Base-by-base conservation (phyloP, 2,888 invertebrate genomes). In the Trichopria drosophilae region DNA sequence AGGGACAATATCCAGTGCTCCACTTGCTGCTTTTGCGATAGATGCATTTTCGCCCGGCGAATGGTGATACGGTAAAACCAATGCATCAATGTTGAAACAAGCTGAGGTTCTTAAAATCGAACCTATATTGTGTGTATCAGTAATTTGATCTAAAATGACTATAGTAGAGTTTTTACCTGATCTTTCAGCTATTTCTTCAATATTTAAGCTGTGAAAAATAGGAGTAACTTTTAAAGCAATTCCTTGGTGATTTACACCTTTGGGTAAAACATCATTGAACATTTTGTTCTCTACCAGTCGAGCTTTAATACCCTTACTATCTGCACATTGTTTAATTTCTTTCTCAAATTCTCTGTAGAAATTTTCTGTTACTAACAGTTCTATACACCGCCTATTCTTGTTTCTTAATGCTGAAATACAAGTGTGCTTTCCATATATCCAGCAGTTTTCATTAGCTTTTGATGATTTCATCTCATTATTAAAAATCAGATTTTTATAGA, bases 11-110 rank as follows among this genome's bases (percentile, higher is more conserved):
- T 46, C 46, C n/a, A 46, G 39, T 22, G 46, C 46, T 31, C 46
- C 46, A 46, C 46, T 46, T 46, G 46, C 46, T 46, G 46, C 46
- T 46, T 46, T 46, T 46, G 46, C 46, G 39, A 46, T 46, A 39
- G 46, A 46, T 46, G 46, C 46, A 46, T 46, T 46, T 46, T 46
- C 46, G 23, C 46, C 24, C 4, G 46, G 46, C 39, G 46, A 46
- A 39, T 46, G 46, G 10, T 46, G 37, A 46, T 46, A 39, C 39
- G 46, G 39, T 46, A 46, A 46, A 46, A 46, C 46, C 46, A 46
- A n/a, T 46, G 46, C 37, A 15, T 46, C 13, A 15, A 46, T 39
- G 39, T 46, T 46, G 32, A 46, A 46, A 46, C 46, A 46, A 39
- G 46, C 46, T 46, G 46, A 46, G 12, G 46, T 46, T 46, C 46